Base-by-base conservation (phyloP, 2,888 invertebrate genomes). In the Hybos culiciformis region DNA sequence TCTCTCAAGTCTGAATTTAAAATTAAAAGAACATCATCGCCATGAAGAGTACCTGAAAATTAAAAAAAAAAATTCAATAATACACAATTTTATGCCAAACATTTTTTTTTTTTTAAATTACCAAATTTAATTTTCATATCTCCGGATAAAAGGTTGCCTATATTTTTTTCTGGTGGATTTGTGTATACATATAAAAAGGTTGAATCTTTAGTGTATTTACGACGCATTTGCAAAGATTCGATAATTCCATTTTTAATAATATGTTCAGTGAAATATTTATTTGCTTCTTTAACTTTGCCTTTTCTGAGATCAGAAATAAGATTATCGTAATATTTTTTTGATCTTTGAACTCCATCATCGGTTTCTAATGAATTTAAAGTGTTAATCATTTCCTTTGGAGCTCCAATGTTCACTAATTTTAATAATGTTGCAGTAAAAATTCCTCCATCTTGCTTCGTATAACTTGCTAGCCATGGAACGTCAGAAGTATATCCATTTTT, bases 401-500 rank as follows among this genome's bases (percentile, higher is more conserved):
- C 9, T 32, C 5, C 17, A 32, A 32, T 8, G 17, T 4, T 15
- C 8, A 7, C 17, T 32, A 17, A 3, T 17, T 17, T 8, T 32
- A 17, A 3, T 7, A 32, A 6, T 14, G 17, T 15, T 8, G 2
- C 5, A 14, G 20, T 20, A 36, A 36, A n/a, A 19, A 21, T 20
- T 36, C n/a, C 36, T 14, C 36, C 36, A 14, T 36, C 36, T 36
- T 36, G 12, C 3, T n/a, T 14, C 14, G 36, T 36, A 21, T 20
- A 36, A 8, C 20, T 20, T 14, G 21, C n/a, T 36, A 36, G 21
- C 19, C 6, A 21, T 36, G 84, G 83, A 15, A 77, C 51, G 47
- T 76, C 71, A 39, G 71, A 68, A 53, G 76, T 73, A 34, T 69
- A 63, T 1, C 77, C 77, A 12, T 68, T 62, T 46, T 59, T 67